Conservation (phyloP, 2,888 invertebrate species). For the Dendrolimus houi region DNA sequence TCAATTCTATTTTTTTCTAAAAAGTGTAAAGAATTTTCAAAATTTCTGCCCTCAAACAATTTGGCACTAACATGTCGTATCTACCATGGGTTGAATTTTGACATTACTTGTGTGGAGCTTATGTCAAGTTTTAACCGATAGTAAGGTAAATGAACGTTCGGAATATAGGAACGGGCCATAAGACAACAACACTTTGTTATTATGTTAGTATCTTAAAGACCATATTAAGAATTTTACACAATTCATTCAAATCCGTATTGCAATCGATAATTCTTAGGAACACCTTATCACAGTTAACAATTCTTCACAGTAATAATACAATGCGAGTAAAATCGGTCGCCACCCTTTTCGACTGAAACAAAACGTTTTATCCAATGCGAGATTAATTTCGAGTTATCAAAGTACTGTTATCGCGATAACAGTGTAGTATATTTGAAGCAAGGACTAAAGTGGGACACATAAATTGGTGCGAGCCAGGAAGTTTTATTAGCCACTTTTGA, state of each 20-base stretch:
- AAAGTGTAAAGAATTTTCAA: no score
- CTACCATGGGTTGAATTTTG: no score
- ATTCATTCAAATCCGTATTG: not conserved
- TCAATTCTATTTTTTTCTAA: no score
- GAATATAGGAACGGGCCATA: no score
- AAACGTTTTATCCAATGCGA: not conserved
- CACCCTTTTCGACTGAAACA: not conserved
- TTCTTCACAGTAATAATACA: not conserved
- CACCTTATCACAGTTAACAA: not conserved
- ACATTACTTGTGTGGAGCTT: no score
- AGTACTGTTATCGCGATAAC: slow-evolving; percentile 32
- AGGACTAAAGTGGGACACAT: slow-evolving; percentile 44
- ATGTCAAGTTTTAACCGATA: no score
- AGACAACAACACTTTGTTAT: no score
- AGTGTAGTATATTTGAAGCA: slow-evolving; percentile 30
- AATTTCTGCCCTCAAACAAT: no score
- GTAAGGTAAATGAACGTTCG: no score
- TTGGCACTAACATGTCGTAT: no score
- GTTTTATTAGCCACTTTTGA: slow-evolving; percentile 15
- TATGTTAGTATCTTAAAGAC: no score
- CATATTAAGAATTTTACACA: no score
- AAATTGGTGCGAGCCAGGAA: slow-evolving; percentile 39
- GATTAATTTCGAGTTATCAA: slow-evolving; percentile 16
- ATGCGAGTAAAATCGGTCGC: not conserved
- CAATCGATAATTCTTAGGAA: not conserved